These are phyloP conservation scores for Sebastes ruberrimus DNA, from an alignment of 2,797 vertebrate species.

Conservation along the genomic window DNA sequence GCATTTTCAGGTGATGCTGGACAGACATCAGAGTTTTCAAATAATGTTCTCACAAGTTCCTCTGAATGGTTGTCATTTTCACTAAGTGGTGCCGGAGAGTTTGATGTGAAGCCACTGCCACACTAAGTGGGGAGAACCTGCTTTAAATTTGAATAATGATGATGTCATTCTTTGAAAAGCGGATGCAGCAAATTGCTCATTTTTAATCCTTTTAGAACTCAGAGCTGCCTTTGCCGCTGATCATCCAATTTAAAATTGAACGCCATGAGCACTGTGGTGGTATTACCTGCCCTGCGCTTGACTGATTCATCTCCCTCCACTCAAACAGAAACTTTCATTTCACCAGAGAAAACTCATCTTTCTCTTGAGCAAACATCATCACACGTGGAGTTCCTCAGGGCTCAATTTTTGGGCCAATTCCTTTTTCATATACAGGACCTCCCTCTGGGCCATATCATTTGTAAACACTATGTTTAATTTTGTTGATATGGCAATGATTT, in stretches of 20 bases:
- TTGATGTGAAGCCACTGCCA: constrained; percentile 40
- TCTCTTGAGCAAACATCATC: constrained; percentile 12
- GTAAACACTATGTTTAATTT: constrained; percentile 11
- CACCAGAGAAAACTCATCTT: constrained; percentile 21
- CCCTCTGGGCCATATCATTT: neutral
- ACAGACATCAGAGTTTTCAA: constrained; percentile 21
- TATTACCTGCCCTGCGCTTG: constrained; percentile 47
- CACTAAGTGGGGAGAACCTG: constrained; percentile 29
- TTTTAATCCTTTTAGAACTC: constrained; percentile 69
- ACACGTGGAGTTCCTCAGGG: constrained; percentile 26
- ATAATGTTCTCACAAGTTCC: constrained; percentile 3
- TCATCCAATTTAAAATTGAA: constrained; percentile 67
- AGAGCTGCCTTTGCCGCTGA: constrained; percentile 56
- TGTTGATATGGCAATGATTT: neutral
- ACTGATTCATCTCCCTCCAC: constrained; percentile 41
- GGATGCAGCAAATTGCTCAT: constrained; percentile 60
- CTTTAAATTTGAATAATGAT: constrained; percentile 71
- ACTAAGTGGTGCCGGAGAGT: constrained; percentile 38
- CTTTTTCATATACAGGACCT: neutral
- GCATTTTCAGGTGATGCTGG: constrained; percentile 21
- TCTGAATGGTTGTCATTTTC: constrained; percentile 52
- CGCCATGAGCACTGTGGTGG: constrained; percentile 48
- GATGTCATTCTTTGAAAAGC: constrained; percentile 63
- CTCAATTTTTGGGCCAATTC: neutral
- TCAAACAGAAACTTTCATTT: constrained; percentile 47